phyloP scores from a whole-genome alignment of 2,113 vertebrate species.

The Sinocyclocheilus anshuiensis region DNA sequence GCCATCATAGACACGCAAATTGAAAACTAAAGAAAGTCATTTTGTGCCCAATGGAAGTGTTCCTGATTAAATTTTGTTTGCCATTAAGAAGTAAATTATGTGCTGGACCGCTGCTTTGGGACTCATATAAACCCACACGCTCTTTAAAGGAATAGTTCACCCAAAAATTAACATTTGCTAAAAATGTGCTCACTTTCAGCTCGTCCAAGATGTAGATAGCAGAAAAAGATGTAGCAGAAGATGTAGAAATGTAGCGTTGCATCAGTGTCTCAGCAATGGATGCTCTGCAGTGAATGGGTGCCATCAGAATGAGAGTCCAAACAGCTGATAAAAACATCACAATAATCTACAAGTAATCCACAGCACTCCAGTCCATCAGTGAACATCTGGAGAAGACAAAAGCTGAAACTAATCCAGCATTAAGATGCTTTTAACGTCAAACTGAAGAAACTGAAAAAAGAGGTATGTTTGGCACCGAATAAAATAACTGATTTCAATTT shows the following conservation, averaged over 20 bases:
- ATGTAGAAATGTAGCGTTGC: not conserved
- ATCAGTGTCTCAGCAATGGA: not conserved
- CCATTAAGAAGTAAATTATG: slow-evolving; percentile 77
- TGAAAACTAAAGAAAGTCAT: slow-evolving; percentile 75
- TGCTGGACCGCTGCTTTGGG: slow-evolving; percentile 68
- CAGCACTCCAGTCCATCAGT: no score
- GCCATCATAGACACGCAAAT: slow-evolving; percentile 64
- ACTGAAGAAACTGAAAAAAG: not conserved
- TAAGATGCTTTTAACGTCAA: no score
- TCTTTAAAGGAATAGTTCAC: not conserved
- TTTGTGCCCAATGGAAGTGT: slow-evolving; percentile 78
- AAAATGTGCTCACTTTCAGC: no score
- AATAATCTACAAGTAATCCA: no score
- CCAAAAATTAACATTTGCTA: not conserved
- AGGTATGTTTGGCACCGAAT: not conserved
- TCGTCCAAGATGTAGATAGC: no score
- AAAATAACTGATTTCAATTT: not conserved
- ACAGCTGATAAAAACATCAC: not conserved
- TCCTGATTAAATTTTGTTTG: slow-evolving; percentile 75
- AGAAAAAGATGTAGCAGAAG: no score
- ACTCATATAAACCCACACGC: slow-evolving; percentile 48
- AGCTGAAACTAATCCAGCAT: no score
- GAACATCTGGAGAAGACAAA: no score
- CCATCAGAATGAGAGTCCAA: not conserved
- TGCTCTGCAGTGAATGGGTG: not conserved